Percentiles rank a stretch among this genome's conserved stretches.
phyloP scores from a whole-genome alignment of 2,113 vertebrate genomes.

The Sinocyclocheilus maitianheensis region DNA sequence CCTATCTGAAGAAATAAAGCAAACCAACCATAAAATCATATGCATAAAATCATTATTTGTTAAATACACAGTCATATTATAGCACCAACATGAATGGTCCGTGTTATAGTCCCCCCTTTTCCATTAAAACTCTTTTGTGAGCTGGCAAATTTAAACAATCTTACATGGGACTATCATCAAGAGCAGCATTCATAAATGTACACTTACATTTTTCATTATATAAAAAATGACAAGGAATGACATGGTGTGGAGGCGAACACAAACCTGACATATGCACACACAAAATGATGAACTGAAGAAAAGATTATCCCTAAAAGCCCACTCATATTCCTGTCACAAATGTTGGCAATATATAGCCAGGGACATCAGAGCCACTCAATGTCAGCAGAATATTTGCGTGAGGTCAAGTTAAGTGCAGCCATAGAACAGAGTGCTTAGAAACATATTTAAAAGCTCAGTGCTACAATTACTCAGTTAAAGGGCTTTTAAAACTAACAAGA shows the following conservation, averaged over 20 bases:
- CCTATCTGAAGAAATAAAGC: slow-evolving; percentile 50
- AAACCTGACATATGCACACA: slow-evolving; percentile 16
- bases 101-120: slow-evolving; percentile 49
- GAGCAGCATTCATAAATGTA: slow-evolving; percentile 52
- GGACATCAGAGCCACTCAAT: background rate
- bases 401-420: background rate
- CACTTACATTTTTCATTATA: slow-evolving; percentile 47
- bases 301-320: background rate
- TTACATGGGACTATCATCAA: slow-evolving; percentile 27
- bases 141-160: slow-evolving; percentile 36
- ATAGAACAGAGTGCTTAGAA: background rate
- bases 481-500: slow-evolving; percentile 19
- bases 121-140: slow-evolving; percentile 25
- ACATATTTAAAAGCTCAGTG: background rate
- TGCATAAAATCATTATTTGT: slow-evolving; percentile 53
- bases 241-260: slow-evolving; percentile 22
- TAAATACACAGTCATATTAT: slow-evolving; percentile 57
- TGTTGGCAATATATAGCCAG: background rate
- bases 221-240: slow-evolving; percentile 42
- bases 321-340: background rate
- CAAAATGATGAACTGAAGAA: slow-evolving; percentile 19
- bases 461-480: slow-evolving; percentile 1
- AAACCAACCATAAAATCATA: slow-evolving; percentile 34
- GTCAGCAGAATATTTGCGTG: slow-evolving; percentile 17
- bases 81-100: slow-evolving; percentile 63